Evolutionary conservation across 1,140 invertebrate genomes (phyloP), one percentile per base, ranked within the genome.

Genomic region (Diorhabda sublineata): DNA sequence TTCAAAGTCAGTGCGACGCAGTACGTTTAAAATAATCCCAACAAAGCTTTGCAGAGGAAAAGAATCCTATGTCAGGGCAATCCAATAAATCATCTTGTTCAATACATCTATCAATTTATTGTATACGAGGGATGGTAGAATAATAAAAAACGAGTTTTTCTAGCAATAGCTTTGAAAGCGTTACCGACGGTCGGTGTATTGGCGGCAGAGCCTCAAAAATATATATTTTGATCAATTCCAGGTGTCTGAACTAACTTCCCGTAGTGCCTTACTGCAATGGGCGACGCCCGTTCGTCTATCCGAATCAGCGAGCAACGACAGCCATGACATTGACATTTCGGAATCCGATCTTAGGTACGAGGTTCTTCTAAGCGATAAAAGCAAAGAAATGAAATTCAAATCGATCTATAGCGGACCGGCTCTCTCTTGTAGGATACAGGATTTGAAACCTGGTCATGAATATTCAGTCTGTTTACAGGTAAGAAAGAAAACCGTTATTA

Each of bases 201-300:
- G 26, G 26, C 26, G 26, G 26, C 26, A 26, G 26, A 26, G 26
- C 26, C 26, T 52, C n/a, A 3, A 52, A 52, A 52, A 3, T 52
- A n/a, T 4, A 52, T 52, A 52, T 52, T 52, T 52, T 52, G 6
- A 26, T 26, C 26, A 26, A 52, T 52, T 52, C 8, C 47, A 93
- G 91, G 88, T 93, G 61, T 88, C 88, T 73, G 91, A 94, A 74
- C 85, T 95, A 68, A 91, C 87, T 73, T 86, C 90, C 62, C 86
- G 90, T 66, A 91, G 89, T 82, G 92, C 92, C 73, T 87, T 93
- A 74, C 87, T 94, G 66, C 87, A 90, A 71, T 91, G 92, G 89
- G 88, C 88, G 71, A 85, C 87, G 7, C 91, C 91, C 3, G 81
- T 84, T 44, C 81, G 85, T 56, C 84, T 86, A 11, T 85, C 86